Evolutionary conservation across 2,888 invertebrate genomes (phyloP).

Genomic region (Troides oblongomaculatus): DNA sequence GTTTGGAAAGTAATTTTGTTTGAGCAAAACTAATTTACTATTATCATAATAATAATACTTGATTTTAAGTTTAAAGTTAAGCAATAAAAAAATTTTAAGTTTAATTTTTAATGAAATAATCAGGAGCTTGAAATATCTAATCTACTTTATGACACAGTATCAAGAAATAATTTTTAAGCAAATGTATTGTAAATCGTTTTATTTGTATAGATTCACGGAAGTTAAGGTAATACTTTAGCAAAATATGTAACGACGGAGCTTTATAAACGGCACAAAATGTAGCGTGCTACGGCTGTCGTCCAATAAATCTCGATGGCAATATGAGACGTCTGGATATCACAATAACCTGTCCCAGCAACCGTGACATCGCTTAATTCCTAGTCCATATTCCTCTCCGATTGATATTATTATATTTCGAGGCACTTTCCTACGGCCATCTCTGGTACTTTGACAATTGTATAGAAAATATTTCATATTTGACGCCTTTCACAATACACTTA

Average conservation of each 20-base stretch:
- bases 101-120: too few species aligned
- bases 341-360: conserved; percentile 61
- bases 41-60: not conserved
- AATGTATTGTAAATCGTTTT: conserved; percentile 12
- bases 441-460: not conserved
- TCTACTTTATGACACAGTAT: not conserved
- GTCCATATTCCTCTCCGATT: not conserved
- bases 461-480: not conserved
- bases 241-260: conserved; percentile 20
- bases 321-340: conserved; percentile 70
- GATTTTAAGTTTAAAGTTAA: not conserved
- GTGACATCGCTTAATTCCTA: conserved; percentile 42
- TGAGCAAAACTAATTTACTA: not conserved
- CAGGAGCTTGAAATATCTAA: too few species aligned
- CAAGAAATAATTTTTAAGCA: not conserved
- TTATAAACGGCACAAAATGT: conserved; percentile 15
- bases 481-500: not conserved
- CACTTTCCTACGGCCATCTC: not conserved
- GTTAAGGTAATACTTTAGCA: conserved; percentile 7
- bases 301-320: conserved; percentile 71
- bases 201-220: conserved; percentile 17
- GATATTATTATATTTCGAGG: not conserved
- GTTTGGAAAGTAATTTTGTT: conserved; percentile 6
- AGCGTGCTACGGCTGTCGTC: conserved; percentile 38
- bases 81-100: too few species aligned